A percentile compares a stretch with the other conserved stretches of the same genome.
These are phyloP conservation scores for Nothoprocta pentlandii DNA, from an alignment of 2,113 vertebrate genomes.

Conservation along the genomic window DNA sequence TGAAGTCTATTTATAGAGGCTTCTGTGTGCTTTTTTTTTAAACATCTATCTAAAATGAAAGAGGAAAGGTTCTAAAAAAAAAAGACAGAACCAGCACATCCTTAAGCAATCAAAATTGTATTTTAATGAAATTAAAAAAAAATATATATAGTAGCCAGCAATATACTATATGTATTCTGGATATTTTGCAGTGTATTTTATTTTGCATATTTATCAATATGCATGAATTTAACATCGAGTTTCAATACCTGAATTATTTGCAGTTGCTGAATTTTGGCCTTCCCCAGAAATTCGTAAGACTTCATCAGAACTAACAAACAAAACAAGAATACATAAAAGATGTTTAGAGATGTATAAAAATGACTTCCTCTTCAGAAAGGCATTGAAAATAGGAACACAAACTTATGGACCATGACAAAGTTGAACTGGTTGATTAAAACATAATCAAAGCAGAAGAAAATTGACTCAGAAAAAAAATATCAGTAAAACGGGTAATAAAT, in stretches of 20 bases:
- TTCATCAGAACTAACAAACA: slow-evolving; percentile 52
- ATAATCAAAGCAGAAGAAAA: neutral
- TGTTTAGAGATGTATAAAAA: neutral
- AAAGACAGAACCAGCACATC: neutral
- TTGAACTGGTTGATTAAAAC: neutral
- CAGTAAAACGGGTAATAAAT: neutral
- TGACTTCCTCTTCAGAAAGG: neutral
- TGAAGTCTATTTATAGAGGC: neutral
- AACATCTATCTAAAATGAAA: neutral
- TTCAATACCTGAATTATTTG: slow-evolving; percentile 62
- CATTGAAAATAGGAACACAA: neutral
- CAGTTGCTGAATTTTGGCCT: slow-evolving; percentile 16
- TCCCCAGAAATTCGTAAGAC: slow-evolving; percentile 30
- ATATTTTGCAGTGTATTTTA: neutral
- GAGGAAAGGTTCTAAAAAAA: neutral
- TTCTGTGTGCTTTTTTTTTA: neutral
- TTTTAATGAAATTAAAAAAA: too few species aligned
- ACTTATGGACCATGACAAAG: neutral
- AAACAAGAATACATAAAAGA: neutral
- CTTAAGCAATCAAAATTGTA: neutral
- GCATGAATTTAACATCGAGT: neutral
- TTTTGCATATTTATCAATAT: neutral
- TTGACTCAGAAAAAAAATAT: neutral
- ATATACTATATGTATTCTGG: neutral
- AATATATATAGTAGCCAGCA: neutral